Percentiles rank a stretch among this genome's conserved stretches.
These are phyloP conservation scores for Cheilosia soror DNA, from an alignment of 2,888 invertebrate species.

Conservation along the genomic window DNA sequence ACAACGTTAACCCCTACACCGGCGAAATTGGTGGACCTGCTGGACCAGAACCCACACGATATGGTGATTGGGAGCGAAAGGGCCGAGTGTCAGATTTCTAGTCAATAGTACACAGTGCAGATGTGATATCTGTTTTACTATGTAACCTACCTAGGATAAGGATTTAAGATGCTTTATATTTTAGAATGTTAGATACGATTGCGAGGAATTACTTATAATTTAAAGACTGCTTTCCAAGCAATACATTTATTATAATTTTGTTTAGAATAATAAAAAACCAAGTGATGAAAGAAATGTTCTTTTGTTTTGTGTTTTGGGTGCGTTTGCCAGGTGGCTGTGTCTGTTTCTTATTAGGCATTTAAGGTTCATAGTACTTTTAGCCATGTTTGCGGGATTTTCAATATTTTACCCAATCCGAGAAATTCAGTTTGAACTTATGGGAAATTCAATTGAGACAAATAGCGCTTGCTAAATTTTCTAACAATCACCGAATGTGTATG, in stretches of 20 bases:
- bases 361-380: neutral
- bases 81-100: slow-evolving; percentile 98
- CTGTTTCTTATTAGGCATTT: neutral
- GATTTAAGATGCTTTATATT: slow-evolving; percentile 33
- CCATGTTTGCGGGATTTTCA: neutral
- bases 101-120: slow-evolving; percentile 66
- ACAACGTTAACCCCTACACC: slow-evolving; percentile 94
- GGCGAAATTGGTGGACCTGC: slow-evolving; percentile 97
- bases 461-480: too few relatives aligned
- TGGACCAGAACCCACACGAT: slow-evolving; percentile 99
- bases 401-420: too few relatives aligned
- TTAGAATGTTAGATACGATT: slow-evolving; percentile 28
- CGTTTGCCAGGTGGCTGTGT: neutral
- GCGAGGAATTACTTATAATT: slow-evolving; percentile 42
- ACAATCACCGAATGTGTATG: too few relatives aligned
- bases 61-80: slow-evolving; percentile 99
- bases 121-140: slow-evolving; percentile 7
- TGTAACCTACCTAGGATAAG: slow-evolving; percentile 39
- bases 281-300: neutral
- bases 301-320: neutral
- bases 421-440: too few relatives aligned
- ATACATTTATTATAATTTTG: slow-evolving; percentile 6
- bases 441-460: too few relatives aligned
- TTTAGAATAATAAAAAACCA: slow-evolving; percentile 12
- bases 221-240: slow-evolving; percentile 59